Percentiles rank a stretch among this genome's conserved stretches.
These are phyloP conservation scores for Sphecodes monilicornis DNA, from an alignment of 2,888 invertebrate genomes.

Conservation along the genomic window DNA sequence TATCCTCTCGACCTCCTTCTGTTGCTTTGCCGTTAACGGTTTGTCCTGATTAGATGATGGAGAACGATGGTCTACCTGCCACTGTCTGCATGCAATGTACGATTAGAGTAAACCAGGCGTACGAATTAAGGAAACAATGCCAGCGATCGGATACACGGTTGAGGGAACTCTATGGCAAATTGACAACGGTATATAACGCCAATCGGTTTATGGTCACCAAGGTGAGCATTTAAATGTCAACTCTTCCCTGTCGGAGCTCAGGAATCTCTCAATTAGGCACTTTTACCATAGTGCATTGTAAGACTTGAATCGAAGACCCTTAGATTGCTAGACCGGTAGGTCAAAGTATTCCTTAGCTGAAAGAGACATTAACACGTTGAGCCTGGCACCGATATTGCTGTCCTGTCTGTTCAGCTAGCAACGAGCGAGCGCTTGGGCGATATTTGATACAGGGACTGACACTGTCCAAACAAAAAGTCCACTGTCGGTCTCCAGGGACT, in stretches of 20 bases:
- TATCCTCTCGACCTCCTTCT: not conserved
- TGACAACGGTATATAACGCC: conserved; percentile 19
- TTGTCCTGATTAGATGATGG: conserved; percentile 66
- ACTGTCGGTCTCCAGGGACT: too few relatives aligned
- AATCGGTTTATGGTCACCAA: conserved; percentile 17
- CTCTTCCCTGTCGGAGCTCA: not conserved
- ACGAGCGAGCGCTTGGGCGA: too few relatives aligned
- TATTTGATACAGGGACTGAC: too few relatives aligned
- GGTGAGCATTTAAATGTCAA: conserved; percentile 44
- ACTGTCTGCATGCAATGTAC: conserved; percentile 75
- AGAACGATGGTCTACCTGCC: conserved; percentile 77
- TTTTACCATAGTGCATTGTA: too few relatives aligned
- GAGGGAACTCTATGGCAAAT: conserved; percentile 70
- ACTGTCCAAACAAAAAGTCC: too few relatives aligned
- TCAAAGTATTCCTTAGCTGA: not conserved
- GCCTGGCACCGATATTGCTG: too few relatives aligned
- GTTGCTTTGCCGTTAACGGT: not conserved
- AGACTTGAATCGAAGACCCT: too few relatives aligned
- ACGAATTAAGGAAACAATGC: conserved; percentile 77
- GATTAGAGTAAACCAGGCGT: conserved; percentile 71
- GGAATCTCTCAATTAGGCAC: too few relatives aligned
- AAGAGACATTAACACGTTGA: too few relatives aligned
- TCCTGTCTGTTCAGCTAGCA: too few relatives aligned
- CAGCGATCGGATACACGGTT: conserved; percentile 74
- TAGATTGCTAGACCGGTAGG: not conserved